Conservation (phyloP, 2,888 invertebrate genomes). For the Saturnia pavonia region DNA sequence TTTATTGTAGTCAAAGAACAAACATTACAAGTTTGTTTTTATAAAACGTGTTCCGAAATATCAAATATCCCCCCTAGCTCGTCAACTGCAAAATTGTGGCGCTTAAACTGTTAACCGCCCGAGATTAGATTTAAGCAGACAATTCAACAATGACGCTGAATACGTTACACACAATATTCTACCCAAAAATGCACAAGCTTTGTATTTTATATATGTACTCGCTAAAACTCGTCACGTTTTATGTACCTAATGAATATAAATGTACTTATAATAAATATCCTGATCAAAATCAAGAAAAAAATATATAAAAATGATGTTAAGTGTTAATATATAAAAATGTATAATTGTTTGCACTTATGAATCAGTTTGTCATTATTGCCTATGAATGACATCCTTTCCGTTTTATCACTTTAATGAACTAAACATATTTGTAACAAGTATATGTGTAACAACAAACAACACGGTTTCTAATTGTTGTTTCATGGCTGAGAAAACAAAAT, state of each 20-base stretch:
- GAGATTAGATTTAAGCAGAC: background rate
- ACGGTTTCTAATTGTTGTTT: background rate
- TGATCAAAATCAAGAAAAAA: background rate
- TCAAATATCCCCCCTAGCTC: background rate
- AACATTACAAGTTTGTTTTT: background rate
- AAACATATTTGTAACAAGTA: background rate
- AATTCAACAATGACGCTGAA: background rate
- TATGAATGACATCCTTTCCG: background rate
- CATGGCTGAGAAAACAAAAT: background rate
- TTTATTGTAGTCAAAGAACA: too few relatives aligned
- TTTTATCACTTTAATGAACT: background rate
- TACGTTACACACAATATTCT: background rate
- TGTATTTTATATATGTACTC: background rate
- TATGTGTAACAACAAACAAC: background rate
- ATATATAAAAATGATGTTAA: background rate
- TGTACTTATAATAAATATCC: background rate
- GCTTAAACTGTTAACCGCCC: background rate
- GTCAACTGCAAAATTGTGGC: background rate
- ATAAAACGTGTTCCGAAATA: background rate
- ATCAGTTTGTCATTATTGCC: background rate
- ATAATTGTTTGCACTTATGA: background rate
- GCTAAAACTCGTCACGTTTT: background rate
- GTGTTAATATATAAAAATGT: too few relatives aligned
- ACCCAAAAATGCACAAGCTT: background rate
- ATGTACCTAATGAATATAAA: background rate